A percentile compares a stretch with the other conserved stretches of the same genome.
Conservation (phyloP, 2,797 vertebrate species). For the Numenius phaeopus region DNA sequence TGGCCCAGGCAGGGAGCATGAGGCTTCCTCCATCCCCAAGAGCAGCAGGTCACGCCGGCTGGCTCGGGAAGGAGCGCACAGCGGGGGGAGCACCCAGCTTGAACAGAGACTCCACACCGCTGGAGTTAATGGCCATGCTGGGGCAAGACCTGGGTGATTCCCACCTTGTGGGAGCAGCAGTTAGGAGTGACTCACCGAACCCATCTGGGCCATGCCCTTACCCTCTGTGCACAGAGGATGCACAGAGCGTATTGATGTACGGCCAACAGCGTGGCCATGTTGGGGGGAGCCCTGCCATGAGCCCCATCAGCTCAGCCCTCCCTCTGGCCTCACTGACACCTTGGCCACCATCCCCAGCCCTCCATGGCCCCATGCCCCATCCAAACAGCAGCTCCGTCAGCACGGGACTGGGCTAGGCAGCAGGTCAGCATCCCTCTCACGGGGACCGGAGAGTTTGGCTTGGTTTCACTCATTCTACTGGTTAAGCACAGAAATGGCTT, state of each 20-base stretch:
- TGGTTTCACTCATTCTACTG: background rate
- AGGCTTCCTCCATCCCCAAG: background rate
- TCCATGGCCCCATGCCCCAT: rapidly evolving
- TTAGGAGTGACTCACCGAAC: background rate
- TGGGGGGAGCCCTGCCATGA: background rate
- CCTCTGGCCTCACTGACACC: background rate
- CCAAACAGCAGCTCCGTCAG: background rate
- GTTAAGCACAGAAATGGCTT: background rate
- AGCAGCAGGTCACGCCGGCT: background rate
- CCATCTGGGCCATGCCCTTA: background rate
- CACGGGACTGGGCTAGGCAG: background rate
- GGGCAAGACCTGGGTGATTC: background rate
- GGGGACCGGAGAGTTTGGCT: background rate
- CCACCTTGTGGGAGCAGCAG: background rate
- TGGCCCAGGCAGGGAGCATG: background rate
- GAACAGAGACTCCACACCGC: background rate
- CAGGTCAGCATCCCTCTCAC: background rate
- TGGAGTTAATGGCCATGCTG: background rate
- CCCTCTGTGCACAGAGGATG: background rate
- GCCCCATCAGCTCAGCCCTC: background rate
- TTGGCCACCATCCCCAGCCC: background rate
- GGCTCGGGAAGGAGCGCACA: background rate
- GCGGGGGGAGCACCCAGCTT: rapidly evolving
- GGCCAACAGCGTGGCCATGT: rapidly evolving
- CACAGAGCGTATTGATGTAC: background rate